Evolutionary conservation across 2,797 vertebrate genomes (phyloP).

Genomic region (Molossus alvarezi): DNA sequence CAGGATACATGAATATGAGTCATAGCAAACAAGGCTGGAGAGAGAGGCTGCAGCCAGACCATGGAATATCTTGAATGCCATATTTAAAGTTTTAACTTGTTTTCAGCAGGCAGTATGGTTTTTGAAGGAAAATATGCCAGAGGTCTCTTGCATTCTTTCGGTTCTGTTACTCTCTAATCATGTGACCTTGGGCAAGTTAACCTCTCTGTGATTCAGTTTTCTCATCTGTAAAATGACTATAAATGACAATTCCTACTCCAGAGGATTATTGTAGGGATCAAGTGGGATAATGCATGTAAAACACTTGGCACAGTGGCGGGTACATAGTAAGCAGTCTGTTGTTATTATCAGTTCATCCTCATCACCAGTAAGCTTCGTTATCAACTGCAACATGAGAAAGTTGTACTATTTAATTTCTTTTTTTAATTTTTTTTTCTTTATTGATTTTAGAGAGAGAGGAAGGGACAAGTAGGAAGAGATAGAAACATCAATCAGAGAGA

Average conservation of each 20-base stretch:
- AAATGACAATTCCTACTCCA: no score
- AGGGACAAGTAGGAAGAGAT: no score
- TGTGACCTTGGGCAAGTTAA: neutral
- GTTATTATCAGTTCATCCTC: neutral
- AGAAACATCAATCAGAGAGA: no score
- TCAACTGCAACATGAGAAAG: constrained; percentile 33
- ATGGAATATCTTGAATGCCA: neutral
- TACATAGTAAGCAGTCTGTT: neutral
- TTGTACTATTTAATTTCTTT: constrained; percentile 43
- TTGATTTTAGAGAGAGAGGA: no score
- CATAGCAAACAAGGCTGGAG: neutral
- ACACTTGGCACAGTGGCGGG: neutral
- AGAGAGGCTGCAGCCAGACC: neutral
- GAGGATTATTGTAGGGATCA: no score
- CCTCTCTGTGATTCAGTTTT: neutral
- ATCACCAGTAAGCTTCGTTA: constrained; percentile 7
- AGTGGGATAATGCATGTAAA: no score
- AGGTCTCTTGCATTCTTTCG: neutral
- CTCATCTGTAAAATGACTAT: no score
- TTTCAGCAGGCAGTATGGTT: neutral
- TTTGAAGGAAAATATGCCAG: neutral
- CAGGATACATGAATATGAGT: constrained; percentile 28
- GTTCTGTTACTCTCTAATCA: neutral
- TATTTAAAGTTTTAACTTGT: constrained; percentile 51
- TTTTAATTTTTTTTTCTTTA: no score